Conservation (phyloP, 2,797 vertebrate species). For the Molothrus ater region DNA sequence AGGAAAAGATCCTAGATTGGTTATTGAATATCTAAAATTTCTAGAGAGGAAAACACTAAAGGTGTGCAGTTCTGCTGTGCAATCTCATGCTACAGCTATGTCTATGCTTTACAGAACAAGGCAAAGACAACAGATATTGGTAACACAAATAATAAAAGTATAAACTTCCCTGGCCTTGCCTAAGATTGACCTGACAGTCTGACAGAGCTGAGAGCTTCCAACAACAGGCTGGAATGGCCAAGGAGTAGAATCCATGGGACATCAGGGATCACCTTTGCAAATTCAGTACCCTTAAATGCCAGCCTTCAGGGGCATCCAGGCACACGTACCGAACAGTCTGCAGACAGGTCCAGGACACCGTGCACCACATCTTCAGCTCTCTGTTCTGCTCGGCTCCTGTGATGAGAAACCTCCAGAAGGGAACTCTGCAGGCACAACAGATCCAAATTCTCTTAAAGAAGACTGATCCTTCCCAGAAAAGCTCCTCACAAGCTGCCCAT, state of each 20-base stretch:
- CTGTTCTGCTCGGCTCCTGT: constrained; percentile 97
- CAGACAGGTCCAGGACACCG: constrained; percentile 96
- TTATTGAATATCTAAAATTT: background rate
- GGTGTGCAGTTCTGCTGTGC: background rate
- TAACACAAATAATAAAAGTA: background rate
- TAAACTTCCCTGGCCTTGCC: background rate
- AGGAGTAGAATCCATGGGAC: background rate
- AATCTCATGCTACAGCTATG: background rate
- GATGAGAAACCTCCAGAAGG: constrained; percentile 97
- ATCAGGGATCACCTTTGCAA: background rate
- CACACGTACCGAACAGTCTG: constrained; percentile 88
- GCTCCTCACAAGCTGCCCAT: background rate
- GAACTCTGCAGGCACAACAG: constrained; percentile 80
- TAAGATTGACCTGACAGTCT: background rate
- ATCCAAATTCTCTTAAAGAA: background rate
- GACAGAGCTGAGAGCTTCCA: background rate
- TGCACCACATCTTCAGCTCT: constrained; percentile 98
- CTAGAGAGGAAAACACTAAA: background rate
- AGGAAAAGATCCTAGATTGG: background rate
- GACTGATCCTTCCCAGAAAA: background rate
- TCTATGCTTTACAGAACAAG: background rate
- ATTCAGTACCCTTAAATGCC: background rate
- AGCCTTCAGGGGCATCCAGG: background rate
- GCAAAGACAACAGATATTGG: background rate
- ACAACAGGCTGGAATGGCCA: accelerated